Conservation (phyloP, 2,797 vertebrate species). For the Peromyscus nudipes region DNA sequence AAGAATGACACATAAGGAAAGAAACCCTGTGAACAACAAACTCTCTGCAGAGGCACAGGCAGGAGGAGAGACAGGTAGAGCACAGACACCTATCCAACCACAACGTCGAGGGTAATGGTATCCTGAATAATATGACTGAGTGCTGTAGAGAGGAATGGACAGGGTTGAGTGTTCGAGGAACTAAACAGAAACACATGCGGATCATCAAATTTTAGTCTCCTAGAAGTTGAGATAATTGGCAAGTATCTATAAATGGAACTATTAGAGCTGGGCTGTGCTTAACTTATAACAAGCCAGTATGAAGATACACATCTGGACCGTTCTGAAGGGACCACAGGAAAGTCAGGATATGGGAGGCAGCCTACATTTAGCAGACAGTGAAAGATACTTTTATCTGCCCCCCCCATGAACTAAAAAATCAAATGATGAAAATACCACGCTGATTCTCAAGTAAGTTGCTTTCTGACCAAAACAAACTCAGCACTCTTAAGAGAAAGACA, state of each 20-base stretch:
- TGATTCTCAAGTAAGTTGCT: not conserved
- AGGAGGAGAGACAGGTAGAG: not conserved
- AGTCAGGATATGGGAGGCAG: not conserved
- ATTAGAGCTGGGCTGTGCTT: not conserved
- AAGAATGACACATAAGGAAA: not conserved
- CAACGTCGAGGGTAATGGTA: not conserved
- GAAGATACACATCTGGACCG: not conserved
- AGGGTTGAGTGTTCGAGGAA: not conserved
- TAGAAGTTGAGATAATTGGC: not conserved
- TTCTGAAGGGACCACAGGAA: not conserved
- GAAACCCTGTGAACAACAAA: not conserved
- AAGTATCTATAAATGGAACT: not conserved
- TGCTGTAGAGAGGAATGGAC: not conserved
- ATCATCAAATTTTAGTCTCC: not conserved
- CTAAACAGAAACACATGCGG: not conserved
- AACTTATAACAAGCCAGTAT: not conserved
- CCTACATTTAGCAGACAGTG: not conserved
- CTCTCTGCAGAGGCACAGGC: not conserved
- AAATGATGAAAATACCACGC: not conserved
- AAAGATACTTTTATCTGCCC: not conserved
- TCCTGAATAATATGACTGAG: not conserved
- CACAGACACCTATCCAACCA: not conserved
- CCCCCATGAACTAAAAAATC: not conserved
- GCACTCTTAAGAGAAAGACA: slow-evolving; percentile 5
- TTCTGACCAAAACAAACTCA: slow-evolving; percentile 52